Base-by-base conservation (phyloP, 2,888 invertebrate genomes). In the Junonia oenone region DNA sequence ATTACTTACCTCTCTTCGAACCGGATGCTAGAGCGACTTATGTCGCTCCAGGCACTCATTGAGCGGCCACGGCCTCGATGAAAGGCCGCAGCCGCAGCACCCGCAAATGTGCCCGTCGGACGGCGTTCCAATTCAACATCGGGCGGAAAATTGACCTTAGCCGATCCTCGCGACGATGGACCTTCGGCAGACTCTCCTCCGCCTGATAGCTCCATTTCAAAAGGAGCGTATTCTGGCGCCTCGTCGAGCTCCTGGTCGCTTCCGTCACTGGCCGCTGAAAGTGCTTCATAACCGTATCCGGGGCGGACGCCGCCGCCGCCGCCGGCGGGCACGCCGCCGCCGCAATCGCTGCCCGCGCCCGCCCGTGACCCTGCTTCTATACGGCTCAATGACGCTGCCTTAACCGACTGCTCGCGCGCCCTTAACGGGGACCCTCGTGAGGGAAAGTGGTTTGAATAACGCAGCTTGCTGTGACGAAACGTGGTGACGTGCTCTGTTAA, bases 11-110 rank as follows among this genome's bases (percentile, higher is more conserved):
- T 94, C 78, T 95, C 95, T 65, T 95, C 95, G 72, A 95, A 91
- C 70, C 94, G 93, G 91, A 95, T 95, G 76, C 95, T 96, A 65
- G 95, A 95, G 55, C 96, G 92, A 71, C 96, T 96, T 75, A 96
- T 93, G 74, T 96, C 96, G 72, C 96, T 96, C 96, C 96, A 96
- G 35, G 95, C 96, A 73, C 96, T 96, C 95, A 96, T 95, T 63
- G 96, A 96, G 33, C 94, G 91, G 1, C 93, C 96, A 76, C 85
- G 91, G 60, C 88, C 91, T 14, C 92, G 83, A 65, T 91, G 91
- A 63, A 91, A 84, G 45, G 83, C 76, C 6, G 91, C 87, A 43
- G 88, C 75, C 45, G 89, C 74, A 6, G 91, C 87, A 40, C 88
- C 75, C 35, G 88, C 75, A 53, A 90, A 78, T 15, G 90, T 72